Evolutionary conservation across 2,797 vertebrate genomes (phyloP), one percentile per base, ranked within the genome.

Genomic region (Sardinella longiceps): DNA sequence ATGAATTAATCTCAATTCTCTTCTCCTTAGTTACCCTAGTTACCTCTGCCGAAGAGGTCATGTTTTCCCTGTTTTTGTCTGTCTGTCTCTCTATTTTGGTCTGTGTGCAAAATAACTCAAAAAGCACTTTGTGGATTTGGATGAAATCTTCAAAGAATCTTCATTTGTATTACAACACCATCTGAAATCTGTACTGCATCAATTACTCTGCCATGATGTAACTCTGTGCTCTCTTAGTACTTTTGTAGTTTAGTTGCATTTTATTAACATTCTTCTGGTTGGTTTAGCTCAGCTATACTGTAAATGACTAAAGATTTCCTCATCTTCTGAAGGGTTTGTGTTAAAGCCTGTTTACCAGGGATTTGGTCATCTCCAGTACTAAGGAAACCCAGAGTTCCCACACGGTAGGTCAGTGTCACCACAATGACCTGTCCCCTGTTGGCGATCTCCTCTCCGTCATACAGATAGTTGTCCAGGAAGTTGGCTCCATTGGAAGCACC

Each of bases 301-400:
- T 18, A 15, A 70, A 28, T 70, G 28, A 33, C 63, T 33, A 33
- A 3, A 70, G 28, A 33, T 70, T 10, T 9, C 37, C 28, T 70
- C 18, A 15, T 12, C 12, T 15, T 4, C 12, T 33, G 4, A 70
- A 18, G 63, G 30, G 28, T 28, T 33, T 70, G 63, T 33, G 4
- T 0, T 18, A 3, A 18, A 18, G 63, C 4, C 4, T 70, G 14
- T 15, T 82, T 92, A 98, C 98, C 98, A 87, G 98, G 97, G 82
- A 96, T 3, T 20, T 90, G 93, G 12, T 92, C 28, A 0, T 99
- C 98, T 53, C 97, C 98, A 0, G 96, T 97, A 93, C 98, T 99
- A 87, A 99, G 95, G 94, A 99, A 99, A 77, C 98, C 98, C 81
- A 99, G 91, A 0, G 97, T 89, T 5, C 98, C 98, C 0, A 99